These are phyloP conservation scores for Sepioteuthis lessoniana DNA, from an alignment of 2,888 invertebrate genomes.

Conservation along the genomic window DNA sequence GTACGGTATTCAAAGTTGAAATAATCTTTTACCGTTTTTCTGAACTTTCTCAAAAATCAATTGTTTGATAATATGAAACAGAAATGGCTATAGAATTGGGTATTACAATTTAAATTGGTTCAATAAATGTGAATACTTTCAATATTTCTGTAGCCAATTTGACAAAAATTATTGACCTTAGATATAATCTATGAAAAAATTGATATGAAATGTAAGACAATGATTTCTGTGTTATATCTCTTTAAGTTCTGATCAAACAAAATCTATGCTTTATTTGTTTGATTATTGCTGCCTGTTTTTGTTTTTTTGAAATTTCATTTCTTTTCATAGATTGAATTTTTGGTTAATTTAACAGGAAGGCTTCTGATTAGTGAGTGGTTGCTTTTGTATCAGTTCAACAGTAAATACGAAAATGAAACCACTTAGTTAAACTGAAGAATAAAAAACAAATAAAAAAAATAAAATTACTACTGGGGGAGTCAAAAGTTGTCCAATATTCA, in stretches of 20 bases:
- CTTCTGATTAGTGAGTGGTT: not conserved
- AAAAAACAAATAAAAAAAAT: too few species aligned
- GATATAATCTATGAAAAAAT: conserved; percentile 16
- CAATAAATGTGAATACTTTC: conserved; percentile 33
- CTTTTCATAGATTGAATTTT: not conserved
- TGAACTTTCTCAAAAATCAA: not conserved
- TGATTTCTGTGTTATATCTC: not conserved
- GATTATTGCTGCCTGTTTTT: not conserved
- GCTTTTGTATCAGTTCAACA: not conserved
- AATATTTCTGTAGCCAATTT: not conserved
- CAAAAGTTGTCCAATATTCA: too few species aligned
- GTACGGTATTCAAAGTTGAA: not conserved
- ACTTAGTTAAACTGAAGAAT: too few species aligned
- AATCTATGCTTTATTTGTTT: not conserved
- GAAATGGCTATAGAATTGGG: not conserved
- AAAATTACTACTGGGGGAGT: too few species aligned
- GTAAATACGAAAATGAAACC: not conserved
- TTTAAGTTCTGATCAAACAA: not conserved
- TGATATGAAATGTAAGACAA: not conserved
- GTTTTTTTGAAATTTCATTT: not conserved
- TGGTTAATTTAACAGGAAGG: conserved; percentile 21
- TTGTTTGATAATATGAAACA: not conserved
- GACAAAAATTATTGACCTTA: conserved; percentile 24
- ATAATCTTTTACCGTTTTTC: not conserved
- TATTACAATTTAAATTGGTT: not conserved